Percentiles rank a stretch among this genome's conserved stretches.
Conservation (phyloP, 1,140 invertebrate genomes). For the Hycleus cichorii region DNA sequence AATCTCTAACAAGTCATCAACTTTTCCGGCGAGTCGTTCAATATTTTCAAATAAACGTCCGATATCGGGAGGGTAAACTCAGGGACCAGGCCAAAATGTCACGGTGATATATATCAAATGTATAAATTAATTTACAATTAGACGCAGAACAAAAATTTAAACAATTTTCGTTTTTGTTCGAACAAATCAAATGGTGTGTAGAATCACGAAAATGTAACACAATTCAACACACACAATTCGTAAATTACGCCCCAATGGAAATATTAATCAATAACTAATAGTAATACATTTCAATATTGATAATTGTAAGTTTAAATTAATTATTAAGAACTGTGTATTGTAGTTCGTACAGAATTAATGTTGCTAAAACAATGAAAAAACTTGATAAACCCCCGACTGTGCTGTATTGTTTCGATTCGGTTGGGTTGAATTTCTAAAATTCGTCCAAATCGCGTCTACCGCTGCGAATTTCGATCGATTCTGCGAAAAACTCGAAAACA, state of each 20-base stretch:
- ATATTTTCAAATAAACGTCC: slow-evolving; percentile 10
- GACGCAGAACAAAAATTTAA: too few relatives aligned
- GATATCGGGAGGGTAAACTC: slow-evolving; percentile 38
- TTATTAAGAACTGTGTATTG: slow-evolving; percentile 36
- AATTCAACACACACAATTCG: too few relatives aligned
- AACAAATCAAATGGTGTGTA: too few relatives aligned
- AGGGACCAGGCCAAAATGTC: slow-evolving; percentile 42
- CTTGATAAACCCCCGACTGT: slow-evolving; percentile 24
- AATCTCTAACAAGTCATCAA: slow-evolving; percentile 13
- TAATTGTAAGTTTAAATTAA: slow-evolving; percentile 18
- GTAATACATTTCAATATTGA: slow-evolving; percentile 34
- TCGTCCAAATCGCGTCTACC: slow-evolving; percentile 33
- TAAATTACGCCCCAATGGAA: too few relatives aligned
- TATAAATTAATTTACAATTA: not conserved
- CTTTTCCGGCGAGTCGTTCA: not conserved
- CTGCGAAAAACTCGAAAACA: not conserved
- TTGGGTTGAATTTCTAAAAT: slow-evolving; percentile 27
- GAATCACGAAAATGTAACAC: too few relatives aligned
- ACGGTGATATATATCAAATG: slow-evolving; percentile 41
- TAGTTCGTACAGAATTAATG: slow-evolving; percentile 32
- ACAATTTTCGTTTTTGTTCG: too few relatives aligned
- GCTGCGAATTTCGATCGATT: not conserved
- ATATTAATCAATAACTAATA: not conserved
- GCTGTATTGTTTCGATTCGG: slow-evolving; percentile 23
- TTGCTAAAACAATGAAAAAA: slow-evolving; percentile 25